These are phyloP conservation scores for Pseudochirops corinnae DNA, from an alignment of 2,797 vertebrate genomes.

Conservation along the genomic window DNA sequence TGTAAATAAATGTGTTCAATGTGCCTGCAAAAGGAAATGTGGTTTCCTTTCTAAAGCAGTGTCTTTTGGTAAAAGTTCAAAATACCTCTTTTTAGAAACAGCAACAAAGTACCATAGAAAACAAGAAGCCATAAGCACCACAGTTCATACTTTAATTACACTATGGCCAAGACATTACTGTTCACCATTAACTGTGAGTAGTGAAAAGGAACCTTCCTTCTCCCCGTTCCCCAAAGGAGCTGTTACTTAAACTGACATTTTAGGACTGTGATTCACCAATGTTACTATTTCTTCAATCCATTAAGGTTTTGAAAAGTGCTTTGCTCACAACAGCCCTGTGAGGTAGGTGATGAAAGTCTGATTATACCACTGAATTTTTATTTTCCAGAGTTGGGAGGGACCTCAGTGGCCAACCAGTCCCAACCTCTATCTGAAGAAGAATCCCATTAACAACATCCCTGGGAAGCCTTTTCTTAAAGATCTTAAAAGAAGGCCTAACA, in stretches of 20 bases:
- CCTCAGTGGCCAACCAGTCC: neutral
- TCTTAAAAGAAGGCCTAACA: neutral
- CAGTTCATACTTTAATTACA: conserved; percentile 16
- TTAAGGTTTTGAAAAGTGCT: neutral
- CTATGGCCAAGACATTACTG: neutral
- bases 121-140: conserved; percentile 4
- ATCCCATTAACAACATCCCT: neutral
- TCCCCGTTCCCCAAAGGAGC: neutral
- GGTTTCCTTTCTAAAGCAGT: conserved; percentile 29
- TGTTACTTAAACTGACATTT: neutral
- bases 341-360: neutral
- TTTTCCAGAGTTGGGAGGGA: neutral
- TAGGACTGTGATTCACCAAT: neutral
- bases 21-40: neutral
- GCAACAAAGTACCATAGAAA: conserved; percentile 30
- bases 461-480: neutral
- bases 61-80: conserved; percentile 31
- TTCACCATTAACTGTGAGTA: conserved; percentile 12
- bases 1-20: neutral
- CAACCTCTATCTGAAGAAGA: neutral
- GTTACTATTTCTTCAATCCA: neutral
- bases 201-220: neutral
- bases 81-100: conserved; percentile 36
- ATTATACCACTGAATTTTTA: neutral
- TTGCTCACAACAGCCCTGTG: neutral